Base-by-base conservation (phyloP, 1,140 invertebrate genomes). In the Chrysomallon squamiferum region DNA sequence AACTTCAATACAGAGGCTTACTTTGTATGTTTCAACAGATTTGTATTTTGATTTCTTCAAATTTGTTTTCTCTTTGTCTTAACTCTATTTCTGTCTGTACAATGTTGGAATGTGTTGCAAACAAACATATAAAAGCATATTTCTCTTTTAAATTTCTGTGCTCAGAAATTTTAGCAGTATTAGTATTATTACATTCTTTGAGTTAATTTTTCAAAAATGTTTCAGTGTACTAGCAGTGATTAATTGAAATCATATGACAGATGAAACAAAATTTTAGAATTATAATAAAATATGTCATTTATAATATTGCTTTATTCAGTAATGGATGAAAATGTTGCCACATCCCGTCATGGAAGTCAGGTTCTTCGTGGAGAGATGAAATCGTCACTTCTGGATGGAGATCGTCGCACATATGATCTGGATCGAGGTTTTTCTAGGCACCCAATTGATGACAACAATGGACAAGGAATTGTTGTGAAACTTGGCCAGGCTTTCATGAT, bases 361-460 rank as follows among this genome's bases (percentile, higher is more conserved):
- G 81, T 85, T 7, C 72, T 86, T 15, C 67, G 77, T 27, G 83
- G 84, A 15, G 96, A 98, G 88, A 92, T 96, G 89, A 89, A 92
- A 41, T 87, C 90, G 47, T 92, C 92, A 38, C 86, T 98, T 59
- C 86, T 98, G 32, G 95, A 98, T 85, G 95, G 95, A 7, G 93
- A 98, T 85, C 89, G 87, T 38, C 88, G 89, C 62, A 93, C 90
- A 79, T 97, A 97, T 85, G 95, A 97, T 84, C 93, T 95, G 90
- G 95, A 97, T 81, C 88, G 91, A 74, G 95, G 92, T 58, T 98
- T 97, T 81, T 96, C 95, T 0, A 89, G 95, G 3, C 96, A 98
- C 86, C 90, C 92, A 41, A 98, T 98, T 78, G 93, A 91, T 73
- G 94, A 96, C 63, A 88, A 87, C 59, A 85, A 91, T 73, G 81